phyloP scores from a whole-genome alignment of 2,888 invertebrate genomes.

The Tetropium fuscum region DNA sequence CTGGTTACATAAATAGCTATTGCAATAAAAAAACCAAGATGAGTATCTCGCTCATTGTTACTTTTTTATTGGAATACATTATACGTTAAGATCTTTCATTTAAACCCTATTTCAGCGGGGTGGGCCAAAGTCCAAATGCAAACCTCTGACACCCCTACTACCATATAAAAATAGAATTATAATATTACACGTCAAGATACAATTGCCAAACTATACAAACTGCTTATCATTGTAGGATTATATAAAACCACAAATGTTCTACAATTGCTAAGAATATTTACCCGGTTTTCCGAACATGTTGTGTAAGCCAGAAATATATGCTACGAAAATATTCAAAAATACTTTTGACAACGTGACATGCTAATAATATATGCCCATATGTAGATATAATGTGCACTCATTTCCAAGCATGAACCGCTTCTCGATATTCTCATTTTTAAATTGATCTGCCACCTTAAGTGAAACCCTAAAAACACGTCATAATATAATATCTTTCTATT shows the following conservation, averaged over 20 bases:
- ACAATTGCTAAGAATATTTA: conserved; percentile 53
- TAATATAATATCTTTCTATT: too few relatives aligned
- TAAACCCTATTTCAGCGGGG: neutral
- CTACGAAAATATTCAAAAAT: conserved; percentile 26
- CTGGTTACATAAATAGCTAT: too few relatives aligned
- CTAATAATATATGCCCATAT: too few relatives aligned
- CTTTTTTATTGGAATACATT: neutral
- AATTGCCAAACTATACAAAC: conserved; percentile 23
- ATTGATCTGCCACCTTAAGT: too few relatives aligned
- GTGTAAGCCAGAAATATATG: conserved; percentile 23
- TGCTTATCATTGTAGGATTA: conserved; percentile 19
- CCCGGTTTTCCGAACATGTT: conserved; percentile 60
- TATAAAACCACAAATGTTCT: conserved; percentile 34
- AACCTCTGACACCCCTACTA: neutral
- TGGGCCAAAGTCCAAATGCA: neutral
- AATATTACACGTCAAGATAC: neutral
- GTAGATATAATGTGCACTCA: too few relatives aligned
- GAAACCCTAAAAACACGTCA: too few relatives aligned
- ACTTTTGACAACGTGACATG: too few relatives aligned
- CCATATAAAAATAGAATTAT: neutral
- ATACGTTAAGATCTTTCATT: neutral
- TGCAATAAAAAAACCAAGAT: too few relatives aligned
- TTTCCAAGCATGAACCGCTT: too few relatives aligned
- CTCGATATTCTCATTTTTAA: too few relatives aligned
- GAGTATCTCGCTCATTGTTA: too few relatives aligned